Evolutionary conservation across 2,888 invertebrate genomes (phyloP).

Genomic region (Neoitamus cyanurus): DNA sequence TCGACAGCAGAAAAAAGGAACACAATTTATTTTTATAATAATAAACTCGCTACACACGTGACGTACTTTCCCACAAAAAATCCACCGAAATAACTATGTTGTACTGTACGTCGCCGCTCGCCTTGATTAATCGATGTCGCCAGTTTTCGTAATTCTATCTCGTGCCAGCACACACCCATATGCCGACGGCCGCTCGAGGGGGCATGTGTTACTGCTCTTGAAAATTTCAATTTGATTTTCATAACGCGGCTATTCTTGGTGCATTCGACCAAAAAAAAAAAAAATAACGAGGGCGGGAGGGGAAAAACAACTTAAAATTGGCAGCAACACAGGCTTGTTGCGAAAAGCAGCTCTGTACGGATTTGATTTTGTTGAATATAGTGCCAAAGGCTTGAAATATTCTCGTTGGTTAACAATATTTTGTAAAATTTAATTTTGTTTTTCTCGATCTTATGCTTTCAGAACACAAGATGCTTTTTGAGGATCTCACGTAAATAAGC

Average conservation of each 20-base stretch:
- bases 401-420: neutral
- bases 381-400: neutral
- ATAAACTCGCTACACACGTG: neutral
- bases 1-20: neutral
- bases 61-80: neutral
- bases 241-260: neutral
- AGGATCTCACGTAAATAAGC: constrained; percentile 60
- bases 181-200: neutral
- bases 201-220: neutral
- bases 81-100: neutral
- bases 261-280: neutral
- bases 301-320: neutral
- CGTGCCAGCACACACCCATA: neutral
- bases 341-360: neutral
- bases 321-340: neutral
- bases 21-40: neutral
- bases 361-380: neutral
- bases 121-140: constrained; percentile 5
- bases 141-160: neutral
- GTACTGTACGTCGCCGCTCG: neutral
- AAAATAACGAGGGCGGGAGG: neutral
- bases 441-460: neutral
- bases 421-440: neutral
- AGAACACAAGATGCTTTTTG: constrained; percentile 58
- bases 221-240: constrained; percentile 1